Evolutionary conservation across 2,797 vertebrate genomes (phyloP).

Genomic region (Scolopax rusticola): DNA sequence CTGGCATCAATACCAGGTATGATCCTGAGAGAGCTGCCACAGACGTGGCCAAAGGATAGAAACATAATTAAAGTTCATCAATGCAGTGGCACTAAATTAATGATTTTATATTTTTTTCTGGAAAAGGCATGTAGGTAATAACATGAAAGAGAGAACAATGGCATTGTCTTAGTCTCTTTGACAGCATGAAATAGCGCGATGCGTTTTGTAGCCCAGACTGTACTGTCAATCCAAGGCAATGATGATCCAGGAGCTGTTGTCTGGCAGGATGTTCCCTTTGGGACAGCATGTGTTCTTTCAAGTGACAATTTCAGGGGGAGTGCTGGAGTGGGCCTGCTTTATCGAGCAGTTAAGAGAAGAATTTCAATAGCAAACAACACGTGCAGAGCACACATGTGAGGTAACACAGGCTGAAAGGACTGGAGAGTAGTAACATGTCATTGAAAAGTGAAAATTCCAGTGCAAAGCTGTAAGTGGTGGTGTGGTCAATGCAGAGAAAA

Average conservation of each 20-base stretch:
- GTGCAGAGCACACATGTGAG: rapidly evolving
- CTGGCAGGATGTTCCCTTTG: background rate
- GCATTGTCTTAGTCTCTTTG: background rate
- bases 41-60: background rate
- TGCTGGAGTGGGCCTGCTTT: background rate
- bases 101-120: background rate
- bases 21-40: background rate
- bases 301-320: rapidly evolving
- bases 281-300: background rate
- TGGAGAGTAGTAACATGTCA: background rate
- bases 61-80: background rate
- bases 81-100: background rate
- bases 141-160: background rate
- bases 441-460: background rate
- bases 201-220: background rate
- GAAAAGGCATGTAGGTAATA: background rate
- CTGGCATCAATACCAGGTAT: background rate
- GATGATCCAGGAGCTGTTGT: background rate
- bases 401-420: background rate
- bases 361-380: background rate
- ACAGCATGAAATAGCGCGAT: background rate
- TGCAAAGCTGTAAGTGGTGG: background rate
- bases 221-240: background rate
- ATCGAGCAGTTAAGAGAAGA: background rate
- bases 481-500: background rate